Evolutionary conservation across 2,113 vertebrate genomes (phyloP).

Genomic region (Trichomycterus rosablanca): DNA sequence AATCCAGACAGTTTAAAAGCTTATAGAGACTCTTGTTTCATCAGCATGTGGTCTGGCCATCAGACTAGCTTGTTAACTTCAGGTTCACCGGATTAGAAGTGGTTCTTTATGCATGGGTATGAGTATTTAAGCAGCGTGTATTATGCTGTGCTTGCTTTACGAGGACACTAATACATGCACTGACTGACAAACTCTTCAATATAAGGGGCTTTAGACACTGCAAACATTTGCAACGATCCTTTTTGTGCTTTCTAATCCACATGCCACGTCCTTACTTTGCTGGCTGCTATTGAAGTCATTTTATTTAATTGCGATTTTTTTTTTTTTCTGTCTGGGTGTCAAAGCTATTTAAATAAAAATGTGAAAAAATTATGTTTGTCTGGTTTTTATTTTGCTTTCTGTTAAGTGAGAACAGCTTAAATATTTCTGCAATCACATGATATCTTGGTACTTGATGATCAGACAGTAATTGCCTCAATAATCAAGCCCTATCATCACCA

Average conservation of each 20-base stretch:
- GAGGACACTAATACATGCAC: constrained; percentile 38
- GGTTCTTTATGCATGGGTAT: constrained; percentile 25
- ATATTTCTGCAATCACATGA: no score
- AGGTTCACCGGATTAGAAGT: constrained; percentile 19
- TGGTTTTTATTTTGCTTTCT: neutral
- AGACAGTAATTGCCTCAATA: no score
- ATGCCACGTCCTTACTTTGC: constrained; percentile 25
- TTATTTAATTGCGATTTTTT: constrained; percentile 40
- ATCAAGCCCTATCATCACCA: no score
- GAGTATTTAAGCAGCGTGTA: constrained; percentile 3
- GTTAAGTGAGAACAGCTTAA: no score
- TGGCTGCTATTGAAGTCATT: constrained; percentile 30
- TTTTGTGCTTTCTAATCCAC: constrained; percentile 16
- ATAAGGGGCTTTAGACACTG: constrained; percentile 43
- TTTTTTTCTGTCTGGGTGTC: constrained; percentile 31
- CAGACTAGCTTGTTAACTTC: constrained; percentile 23
- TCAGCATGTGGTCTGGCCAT: constrained; percentile 7
- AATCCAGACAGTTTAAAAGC: constrained; percentile 14
- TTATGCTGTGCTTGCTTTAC: constrained; percentile 33
- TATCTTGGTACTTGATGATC: no score
- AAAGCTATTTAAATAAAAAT: constrained; percentile 49
- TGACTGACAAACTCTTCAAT: constrained; percentile 32
- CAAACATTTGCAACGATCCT: constrained; percentile 42
- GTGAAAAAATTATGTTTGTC: constrained; percentile 8
- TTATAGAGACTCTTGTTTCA: constrained; percentile 2